These are phyloP conservation scores for Sturmia bella DNA, from an alignment of 2,888 invertebrate genomes.

Conservation along the genomic window DNA sequence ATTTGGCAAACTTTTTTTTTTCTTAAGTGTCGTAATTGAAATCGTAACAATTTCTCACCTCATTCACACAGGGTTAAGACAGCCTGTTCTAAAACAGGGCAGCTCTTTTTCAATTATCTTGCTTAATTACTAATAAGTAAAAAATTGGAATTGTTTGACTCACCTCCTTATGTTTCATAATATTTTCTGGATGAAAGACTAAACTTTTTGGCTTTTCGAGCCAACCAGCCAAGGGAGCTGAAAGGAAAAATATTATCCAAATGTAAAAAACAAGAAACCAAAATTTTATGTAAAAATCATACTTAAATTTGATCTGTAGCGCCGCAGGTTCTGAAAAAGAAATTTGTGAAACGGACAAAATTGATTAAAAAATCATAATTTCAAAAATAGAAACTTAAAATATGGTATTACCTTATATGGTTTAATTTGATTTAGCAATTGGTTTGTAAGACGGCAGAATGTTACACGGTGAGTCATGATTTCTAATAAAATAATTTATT, in stretches of 20 bases:
- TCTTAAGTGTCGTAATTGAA: too few relatives aligned
- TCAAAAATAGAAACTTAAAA: slow-evolving; percentile 1
- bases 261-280: neutral
- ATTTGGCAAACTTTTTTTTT: too few relatives aligned
- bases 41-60: too few relatives aligned
- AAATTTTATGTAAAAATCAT: slow-evolving; percentile 12
- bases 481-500: slow-evolving; percentile 29
- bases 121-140: too few relatives aligned
- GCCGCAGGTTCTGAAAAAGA: neutral
- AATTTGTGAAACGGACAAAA: neutral
- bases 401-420: slow-evolving; percentile 29
- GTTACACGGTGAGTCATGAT: slow-evolving; percentile 35
- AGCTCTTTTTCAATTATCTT: too few relatives aligned
- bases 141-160: slow-evolving; percentile 24
- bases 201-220: slow-evolving; percentile 64
- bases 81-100: too few relatives aligned
- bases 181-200: slow-evolving; percentile 65
- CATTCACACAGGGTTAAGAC: too few relatives aligned
- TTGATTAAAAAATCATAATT: neutral
- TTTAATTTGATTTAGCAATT: slow-evolving; percentile 9
- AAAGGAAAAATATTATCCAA: slow-evolving; percentile 5
- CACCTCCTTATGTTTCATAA: slow-evolving; percentile 70
- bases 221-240: slow-evolving; percentile 61
- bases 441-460: slow-evolving; percentile 1
- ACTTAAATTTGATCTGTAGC: slow-evolving; percentile 49